Conservation (phyloP, 2,888 invertebrate species). For the Tetragnatha montana region DNA sequence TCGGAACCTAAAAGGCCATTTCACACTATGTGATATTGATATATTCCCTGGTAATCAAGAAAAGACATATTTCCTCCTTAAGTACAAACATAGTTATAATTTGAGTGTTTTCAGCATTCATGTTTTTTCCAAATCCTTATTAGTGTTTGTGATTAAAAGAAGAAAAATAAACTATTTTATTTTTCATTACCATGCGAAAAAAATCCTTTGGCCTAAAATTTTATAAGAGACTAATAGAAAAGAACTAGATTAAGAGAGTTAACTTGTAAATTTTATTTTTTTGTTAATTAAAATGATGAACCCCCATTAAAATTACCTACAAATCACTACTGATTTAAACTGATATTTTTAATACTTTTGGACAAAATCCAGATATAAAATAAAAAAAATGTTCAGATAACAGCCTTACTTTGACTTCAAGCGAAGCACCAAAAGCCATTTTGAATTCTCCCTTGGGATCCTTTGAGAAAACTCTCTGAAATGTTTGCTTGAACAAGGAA, state of each 20-base stretch:
- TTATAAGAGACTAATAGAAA: too few relatives aligned
- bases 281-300: too few relatives aligned
- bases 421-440: slow-evolving; percentile 98
- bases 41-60: not conserved
- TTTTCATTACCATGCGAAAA: too few relatives aligned
- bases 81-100: not conserved
- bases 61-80: not conserved
- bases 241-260: too few relatives aligned
- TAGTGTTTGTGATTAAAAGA: too few relatives aligned
- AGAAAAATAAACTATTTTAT: too few relatives aligned
- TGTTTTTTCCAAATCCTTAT: not conserved
- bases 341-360: too few relatives aligned
- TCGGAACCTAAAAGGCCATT: too few relatives aligned
- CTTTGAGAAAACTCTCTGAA: slow-evolving; percentile 96
- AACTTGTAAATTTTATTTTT: too few relatives aligned
- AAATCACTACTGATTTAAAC: not conserved
- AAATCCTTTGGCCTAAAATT: too few relatives aligned
- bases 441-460: slow-evolving; percentile 92
- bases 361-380: too few relatives aligned
- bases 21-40: not conserved
- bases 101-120: not conserved
- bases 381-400: not conserved
- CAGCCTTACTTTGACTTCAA: slow-evolving; percentile 87
- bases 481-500: slow-evolving; percentile 98
- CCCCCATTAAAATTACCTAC: not conserved